These are phyloP conservation scores for Sander vitreus DNA, from an alignment of 2,113 vertebrate genomes.

Conservation along the genomic window DNA sequence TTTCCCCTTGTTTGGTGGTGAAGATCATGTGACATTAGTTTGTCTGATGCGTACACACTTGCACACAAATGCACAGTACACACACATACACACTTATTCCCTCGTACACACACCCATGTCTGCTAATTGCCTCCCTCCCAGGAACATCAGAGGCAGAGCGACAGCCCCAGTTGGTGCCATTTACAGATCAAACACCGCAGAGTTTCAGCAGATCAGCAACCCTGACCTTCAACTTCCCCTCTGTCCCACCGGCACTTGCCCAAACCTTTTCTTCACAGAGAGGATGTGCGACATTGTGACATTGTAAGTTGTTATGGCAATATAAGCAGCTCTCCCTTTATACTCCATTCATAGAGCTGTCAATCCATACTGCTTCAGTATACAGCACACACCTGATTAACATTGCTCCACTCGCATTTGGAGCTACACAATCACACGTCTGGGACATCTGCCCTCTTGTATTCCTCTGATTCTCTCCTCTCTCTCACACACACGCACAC, in stretches of 20 bases:
- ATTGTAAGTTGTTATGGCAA: conserved; percentile 35
- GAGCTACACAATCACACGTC: conserved; percentile 18
- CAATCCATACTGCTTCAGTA: conserved; percentile 34
- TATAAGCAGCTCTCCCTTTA: conserved; percentile 34
- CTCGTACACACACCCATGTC: conserved; percentile 42
- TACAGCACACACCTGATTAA: conserved; percentile 17
- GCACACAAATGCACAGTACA: background rate
- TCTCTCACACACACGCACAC: background rate
- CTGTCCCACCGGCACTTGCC: conserved; percentile 52
- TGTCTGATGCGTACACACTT: conserved; percentile 28
- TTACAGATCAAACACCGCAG: conserved; percentile 76
- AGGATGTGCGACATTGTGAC: conserved; percentile 39
- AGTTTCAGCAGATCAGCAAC: conserved; percentile 67
- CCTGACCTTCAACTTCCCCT: conserved; percentile 70
- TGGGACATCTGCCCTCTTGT: conserved; percentile 17
- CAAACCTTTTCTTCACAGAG: conserved; percentile 63
- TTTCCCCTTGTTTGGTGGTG: background rate
- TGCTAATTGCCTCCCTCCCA: conserved; percentile 47
- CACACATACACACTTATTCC: conserved; percentile 6
- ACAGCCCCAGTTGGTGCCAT: conserved; percentile 61
- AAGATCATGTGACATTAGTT: conserved; percentile 34
- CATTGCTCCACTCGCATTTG: conserved; percentile 25
- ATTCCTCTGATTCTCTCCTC: conserved; percentile 3
- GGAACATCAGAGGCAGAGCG: conserved; percentile 67
- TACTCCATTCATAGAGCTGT: conserved; percentile 23